Base-by-base conservation (phyloP, 2,113 vertebrate species). In the Clupea harengus region DNA sequence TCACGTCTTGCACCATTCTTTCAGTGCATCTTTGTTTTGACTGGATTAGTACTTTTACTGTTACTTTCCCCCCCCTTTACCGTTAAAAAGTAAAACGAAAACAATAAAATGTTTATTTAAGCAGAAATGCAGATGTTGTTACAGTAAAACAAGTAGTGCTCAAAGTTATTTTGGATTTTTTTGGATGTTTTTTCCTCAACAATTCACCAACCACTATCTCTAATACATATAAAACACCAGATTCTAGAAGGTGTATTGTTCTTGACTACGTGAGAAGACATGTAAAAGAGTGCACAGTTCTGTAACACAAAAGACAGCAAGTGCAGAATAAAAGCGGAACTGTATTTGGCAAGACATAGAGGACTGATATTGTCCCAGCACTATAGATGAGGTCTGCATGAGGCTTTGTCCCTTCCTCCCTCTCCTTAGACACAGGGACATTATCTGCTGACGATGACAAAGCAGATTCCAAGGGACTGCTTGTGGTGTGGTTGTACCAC, bases 311-410 rank as follows among this genome's bases (percentile, higher is more conserved):
- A 22, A 60, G 54, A 22, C 54, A 22, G 54, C 54, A 60, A 60
- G 18, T 60, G 54, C 54, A 60, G 20, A 60, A 60, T 20, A 60
- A 60, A 60, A 60, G 18, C 20, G 54, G 54, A 60, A 60, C 54
- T 22, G 54, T 60, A 60, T 60, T 60, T 60, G 20, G 54, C 18
- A 22, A 95, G 92, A 92, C 93, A 92, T 91, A 85, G 94, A 90
- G 89, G 87, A 60, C 54, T 13, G 75, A 92, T 89, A 86, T 87
- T 89, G 86, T 92, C 91, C 89, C 86, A 86, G 90, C 90, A 87
- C 83, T 90, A 87, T 86, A 92, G 93, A 91, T 85, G 87, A 90
- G 87, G 83, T 88, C 83, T 89, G 64, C 87, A 81, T 85, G 92
- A 86, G 84, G 89, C 67, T 78, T 88, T 90, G 88, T 91, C 86